Evolutionary conservation across 2,888 invertebrate species (phyloP).

Genomic region (Brenthis hecate): DNA sequence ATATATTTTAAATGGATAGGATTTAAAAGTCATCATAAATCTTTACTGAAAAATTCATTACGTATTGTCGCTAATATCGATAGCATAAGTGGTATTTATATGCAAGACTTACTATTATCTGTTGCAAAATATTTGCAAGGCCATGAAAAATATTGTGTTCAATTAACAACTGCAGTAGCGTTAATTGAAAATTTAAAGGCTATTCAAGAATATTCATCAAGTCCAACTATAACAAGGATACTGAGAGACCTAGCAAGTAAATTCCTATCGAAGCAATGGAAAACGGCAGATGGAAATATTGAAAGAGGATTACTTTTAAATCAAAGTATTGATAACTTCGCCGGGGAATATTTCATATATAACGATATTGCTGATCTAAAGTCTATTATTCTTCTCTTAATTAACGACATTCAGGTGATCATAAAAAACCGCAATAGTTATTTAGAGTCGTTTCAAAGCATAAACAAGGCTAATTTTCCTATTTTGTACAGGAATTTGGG

Average conservation of each 20-base stretch:
- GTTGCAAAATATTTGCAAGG: slow-evolving; percentile 66
- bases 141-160: slow-evolving; percentile 77
- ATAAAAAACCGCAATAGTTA: slow-evolving; percentile 79
- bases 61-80: slow-evolving; percentile 61
- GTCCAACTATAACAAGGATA: slow-evolving; percentile 65
- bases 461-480: slow-evolving; percentile 86
- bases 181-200: slow-evolving; percentile 79
- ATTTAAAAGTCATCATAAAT: slow-evolving; percentile 74
- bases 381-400: slow-evolving; percentile 78
- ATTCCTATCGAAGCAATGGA: slow-evolving; percentile 87
- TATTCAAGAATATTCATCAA: slow-evolving; percentile 70
- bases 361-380: slow-evolving; percentile 83
- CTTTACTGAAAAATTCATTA: slow-evolving; percentile 64
- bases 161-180: slow-evolving; percentile 79
- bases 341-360: slow-evolving; percentile 84
- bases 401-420: slow-evolving; percentile 81
- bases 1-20: slow-evolving; percentile 85
- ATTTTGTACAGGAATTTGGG: slow-evolving; percentile 86
- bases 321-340: slow-evolving; percentile 83
- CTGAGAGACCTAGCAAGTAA: slow-evolving; percentile 65
- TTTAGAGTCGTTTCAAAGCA: slow-evolving; percentile 83
- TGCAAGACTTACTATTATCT: slow-evolving; percentile 64
- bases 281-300: slow-evolving; percentile 81
- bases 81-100: slow-evolving; percentile 52
- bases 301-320: slow-evolving; percentile 86